phyloP scores from a whole-genome alignment of 2,888 invertebrate genomes.

The Sepiola atlantica region DNA sequence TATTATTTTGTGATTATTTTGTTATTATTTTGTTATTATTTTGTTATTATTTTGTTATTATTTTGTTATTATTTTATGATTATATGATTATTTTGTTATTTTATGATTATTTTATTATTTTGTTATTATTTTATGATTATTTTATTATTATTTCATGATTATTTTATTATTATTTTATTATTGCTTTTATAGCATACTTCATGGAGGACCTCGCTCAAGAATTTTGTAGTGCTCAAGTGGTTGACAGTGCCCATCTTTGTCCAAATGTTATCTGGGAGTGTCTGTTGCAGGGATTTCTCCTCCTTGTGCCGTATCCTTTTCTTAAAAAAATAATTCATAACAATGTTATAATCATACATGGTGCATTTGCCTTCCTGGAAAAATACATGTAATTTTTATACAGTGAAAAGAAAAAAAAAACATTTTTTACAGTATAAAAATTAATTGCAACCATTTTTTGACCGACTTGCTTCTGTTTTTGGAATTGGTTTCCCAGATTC shows the following conservation, averaged over 20 bases:
- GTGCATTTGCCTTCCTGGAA: not conserved
- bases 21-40: no score
- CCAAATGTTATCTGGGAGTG: constrained; percentile 76
- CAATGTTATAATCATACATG: not conserved
- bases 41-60: no score
- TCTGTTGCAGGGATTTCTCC: constrained; percentile 78
- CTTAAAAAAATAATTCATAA: not conserved
- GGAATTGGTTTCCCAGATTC: no score
- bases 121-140: not conserved
- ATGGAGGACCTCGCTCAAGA: constrained; percentile 81
- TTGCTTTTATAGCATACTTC: constrained; percentile 81
- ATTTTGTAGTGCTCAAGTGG: constrained; percentile 77
- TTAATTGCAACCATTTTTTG: no score
- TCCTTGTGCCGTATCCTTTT: constrained; percentile 80
- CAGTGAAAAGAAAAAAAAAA: no score
- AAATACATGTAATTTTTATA: not conserved
- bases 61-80: no score
- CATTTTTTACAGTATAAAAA: no score
- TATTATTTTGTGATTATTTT: no score
- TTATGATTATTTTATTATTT: not conserved
- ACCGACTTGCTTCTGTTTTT: no score
- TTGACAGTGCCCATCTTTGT: constrained; percentile 63
- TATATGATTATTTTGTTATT: no score
- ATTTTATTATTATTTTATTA: not conserved
- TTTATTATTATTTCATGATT: not conserved